Evolutionary conservation across 1,140 invertebrate genomes (phyloP).

Genomic region (Dryas iulia): DNA sequence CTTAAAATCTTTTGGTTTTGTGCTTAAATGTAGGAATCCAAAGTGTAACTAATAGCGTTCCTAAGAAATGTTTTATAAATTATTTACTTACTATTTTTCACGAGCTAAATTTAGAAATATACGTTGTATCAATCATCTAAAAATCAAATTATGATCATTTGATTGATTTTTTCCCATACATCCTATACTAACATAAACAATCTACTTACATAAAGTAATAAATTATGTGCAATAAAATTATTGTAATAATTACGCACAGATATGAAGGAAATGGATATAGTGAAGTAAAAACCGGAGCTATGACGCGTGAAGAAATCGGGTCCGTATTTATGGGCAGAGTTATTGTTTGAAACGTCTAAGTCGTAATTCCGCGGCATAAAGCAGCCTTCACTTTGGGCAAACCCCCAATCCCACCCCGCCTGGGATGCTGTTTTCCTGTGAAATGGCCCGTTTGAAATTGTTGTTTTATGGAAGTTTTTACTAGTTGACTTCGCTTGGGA

Average conservation of each 20-base stretch:
- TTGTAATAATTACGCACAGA: not conserved
- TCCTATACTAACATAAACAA: not conserved
- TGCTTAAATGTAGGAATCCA: no score
- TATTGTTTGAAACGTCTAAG: constrained; percentile 81
- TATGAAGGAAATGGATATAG: constrained; percentile 21
- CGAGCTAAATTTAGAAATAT: no score
- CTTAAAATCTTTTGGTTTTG: no score
- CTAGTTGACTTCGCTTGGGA: constrained; percentile 75
- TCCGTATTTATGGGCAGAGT: constrained; percentile 75
- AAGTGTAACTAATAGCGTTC: no score
- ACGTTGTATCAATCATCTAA: no score
- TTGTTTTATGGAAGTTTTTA: constrained; percentile 80
- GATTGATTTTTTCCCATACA: not conserved
- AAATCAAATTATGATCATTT: no score
- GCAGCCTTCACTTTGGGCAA: constrained; percentile 68
- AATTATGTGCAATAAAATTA: not conserved
- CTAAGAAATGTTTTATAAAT: no score
- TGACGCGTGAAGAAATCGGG: constrained; percentile 79
- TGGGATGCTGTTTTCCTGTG: constrained; percentile 76
- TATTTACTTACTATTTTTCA: no score
- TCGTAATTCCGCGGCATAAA: constrained; percentile 79
- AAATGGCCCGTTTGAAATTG: constrained; percentile 80
- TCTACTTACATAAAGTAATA: not conserved
- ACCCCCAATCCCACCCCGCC: constrained; percentile 38
- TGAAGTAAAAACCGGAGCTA: constrained; percentile 66